phyloP scores from a whole-genome alignment of 2,113 vertebrate genomes.

The Murina feae region DNA sequence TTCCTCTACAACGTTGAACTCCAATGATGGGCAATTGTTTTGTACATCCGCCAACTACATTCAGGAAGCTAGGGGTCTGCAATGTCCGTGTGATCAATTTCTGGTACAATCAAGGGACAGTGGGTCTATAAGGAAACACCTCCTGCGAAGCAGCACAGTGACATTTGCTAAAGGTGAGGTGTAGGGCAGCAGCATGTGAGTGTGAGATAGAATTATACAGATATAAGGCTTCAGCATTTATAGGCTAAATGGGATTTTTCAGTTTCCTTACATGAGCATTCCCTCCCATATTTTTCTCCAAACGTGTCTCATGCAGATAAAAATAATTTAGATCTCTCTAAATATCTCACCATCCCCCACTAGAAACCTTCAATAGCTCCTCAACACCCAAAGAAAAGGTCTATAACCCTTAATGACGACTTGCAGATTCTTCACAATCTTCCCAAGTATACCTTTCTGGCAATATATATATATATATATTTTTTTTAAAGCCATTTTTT shows the following conservation, averaged over 20 bases:
- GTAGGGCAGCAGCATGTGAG: neutral
- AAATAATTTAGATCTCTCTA: neutral
- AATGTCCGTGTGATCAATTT: neutral
- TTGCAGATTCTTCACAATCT: neutral
- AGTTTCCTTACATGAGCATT: neutral
- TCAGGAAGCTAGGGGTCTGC: neutral
- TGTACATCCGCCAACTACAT: neutral
- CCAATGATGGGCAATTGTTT: neutral
- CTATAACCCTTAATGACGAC: neutral
- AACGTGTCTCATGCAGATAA: neutral
- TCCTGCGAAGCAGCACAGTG: neutral
- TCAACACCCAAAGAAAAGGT: neutral
- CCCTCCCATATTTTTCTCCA: neutral
- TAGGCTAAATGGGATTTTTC: neutral
- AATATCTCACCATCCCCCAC: neutral
- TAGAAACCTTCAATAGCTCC: neutral
- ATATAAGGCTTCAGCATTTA: neutral
- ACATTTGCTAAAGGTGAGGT: neutral
- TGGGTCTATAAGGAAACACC: neutral
- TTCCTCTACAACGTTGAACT: neutral
- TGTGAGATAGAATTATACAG: neutral
- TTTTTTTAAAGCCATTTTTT: neutral
- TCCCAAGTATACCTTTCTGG: neutral
- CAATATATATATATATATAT: too few species aligned
- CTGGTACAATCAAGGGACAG: neutral